Conservation (phyloP, 2,797 vertebrate species). For the Manis pentadactyla region DNA sequence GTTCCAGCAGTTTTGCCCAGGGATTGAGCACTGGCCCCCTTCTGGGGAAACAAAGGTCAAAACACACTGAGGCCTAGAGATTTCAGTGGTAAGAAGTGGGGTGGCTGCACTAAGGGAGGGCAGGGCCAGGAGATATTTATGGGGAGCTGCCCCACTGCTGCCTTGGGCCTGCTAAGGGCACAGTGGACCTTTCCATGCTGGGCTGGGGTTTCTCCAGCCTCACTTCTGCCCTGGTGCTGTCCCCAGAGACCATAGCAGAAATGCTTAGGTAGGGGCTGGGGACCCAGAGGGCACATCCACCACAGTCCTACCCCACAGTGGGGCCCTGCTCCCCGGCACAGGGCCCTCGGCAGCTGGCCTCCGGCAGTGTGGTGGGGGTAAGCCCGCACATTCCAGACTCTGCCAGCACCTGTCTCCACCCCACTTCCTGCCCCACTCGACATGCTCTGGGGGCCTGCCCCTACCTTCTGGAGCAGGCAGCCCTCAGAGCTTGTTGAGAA, state of each 20-base stretch:
- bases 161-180: neutral
- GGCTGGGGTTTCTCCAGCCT: neutral
- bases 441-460: neutral
- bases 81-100: neutral
- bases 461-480: neutral
- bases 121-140: neutral
- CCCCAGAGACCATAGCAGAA: neutral
- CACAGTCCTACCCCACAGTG: neutral
- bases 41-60: neutral
- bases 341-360: neutral
- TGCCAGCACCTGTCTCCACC: rapidly evolving
- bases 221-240: neutral
- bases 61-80: neutral
- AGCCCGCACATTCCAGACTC: neutral
- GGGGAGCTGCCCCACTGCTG: neutral
- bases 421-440: neutral
- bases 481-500: conserved; percentile 52
- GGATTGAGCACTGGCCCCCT: neutral
- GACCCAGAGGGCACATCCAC: too few species aligned
- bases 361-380: rapidly evolving
- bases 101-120: rapidly evolving
- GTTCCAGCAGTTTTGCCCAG: neutral
- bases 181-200: neutral
- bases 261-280: neutral
- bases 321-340: neutral